Evolutionary conservation across 2,113 vertebrate species (phyloP).

Genomic region (Rhombomys opimus): DNA sequence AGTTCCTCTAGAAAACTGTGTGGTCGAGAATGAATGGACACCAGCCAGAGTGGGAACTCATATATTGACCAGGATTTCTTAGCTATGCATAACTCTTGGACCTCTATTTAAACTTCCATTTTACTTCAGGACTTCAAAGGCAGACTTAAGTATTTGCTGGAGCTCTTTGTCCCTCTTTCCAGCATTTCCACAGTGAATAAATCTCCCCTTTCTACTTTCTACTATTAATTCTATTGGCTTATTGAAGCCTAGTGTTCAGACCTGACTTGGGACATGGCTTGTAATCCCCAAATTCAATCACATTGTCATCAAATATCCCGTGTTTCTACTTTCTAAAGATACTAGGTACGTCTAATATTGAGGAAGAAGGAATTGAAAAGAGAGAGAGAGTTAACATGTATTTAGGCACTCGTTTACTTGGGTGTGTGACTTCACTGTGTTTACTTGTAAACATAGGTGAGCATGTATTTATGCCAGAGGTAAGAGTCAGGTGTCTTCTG

Average conservation of each 20-base stretch:
- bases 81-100: background rate
- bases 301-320: background rate
- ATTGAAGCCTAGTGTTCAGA: background rate
- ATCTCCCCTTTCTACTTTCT: background rate
- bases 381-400: background rate
- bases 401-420: background rate
- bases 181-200: background rate
- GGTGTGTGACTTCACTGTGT: too few species aligned
- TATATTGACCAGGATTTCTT: background rate
- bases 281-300: background rate
- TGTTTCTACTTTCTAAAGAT: background rate
- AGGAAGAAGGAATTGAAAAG: background rate
- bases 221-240: background rate
- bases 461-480: background rate
- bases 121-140: background rate
- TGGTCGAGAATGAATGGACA: background rate
- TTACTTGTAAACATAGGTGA: background rate
- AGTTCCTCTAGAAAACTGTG: background rate
- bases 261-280: background rate
- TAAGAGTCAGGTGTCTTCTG: background rate
- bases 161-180: background rate
- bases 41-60: background rate
- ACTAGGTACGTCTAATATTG: background rate
- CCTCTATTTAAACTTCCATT: background rate
- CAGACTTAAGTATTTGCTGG: background rate